Evolutionary conservation across 2,888 invertebrate genomes (phyloP).

Genomic region (Hesperia comma): DNA sequence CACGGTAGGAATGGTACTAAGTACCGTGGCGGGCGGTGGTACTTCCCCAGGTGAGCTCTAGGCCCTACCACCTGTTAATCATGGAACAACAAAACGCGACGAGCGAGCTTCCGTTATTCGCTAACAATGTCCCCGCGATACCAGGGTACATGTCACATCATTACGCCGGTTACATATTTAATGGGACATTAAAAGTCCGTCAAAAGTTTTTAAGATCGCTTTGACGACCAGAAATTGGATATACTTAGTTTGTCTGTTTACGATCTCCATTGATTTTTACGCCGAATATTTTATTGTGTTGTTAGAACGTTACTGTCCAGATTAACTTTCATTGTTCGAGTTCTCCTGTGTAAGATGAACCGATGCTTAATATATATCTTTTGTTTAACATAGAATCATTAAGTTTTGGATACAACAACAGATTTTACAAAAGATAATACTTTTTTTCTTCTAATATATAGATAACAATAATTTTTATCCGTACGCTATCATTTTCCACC

Average conservation of each 20-base stretch:
- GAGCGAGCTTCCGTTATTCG: constrained; percentile 7
- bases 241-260: constrained; percentile 70
- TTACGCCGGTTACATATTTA: constrained; percentile 48
- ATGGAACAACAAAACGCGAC: not conserved
- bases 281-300: constrained; percentile 47
- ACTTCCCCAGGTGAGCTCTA: too few species aligned
- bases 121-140: not conserved
- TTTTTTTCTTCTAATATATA: too few species aligned
- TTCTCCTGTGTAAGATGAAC: constrained; percentile 7
- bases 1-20: too few species aligned
- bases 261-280: constrained; percentile 61
- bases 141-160: constrained; percentile 2
- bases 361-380: not conserved
- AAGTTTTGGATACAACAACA: not conserved
- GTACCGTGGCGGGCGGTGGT: too few species aligned
- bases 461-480: too few species aligned
- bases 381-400: not conserved
- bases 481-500: too few species aligned
- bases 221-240: constrained; percentile 79
- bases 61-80: too few species aligned
- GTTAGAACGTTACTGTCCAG: constrained; percentile 40
- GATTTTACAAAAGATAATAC: too few species aligned
- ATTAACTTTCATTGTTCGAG: constrained; percentile 66
- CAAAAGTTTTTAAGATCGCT: constrained; percentile 65
- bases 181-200: constrained; percentile 70